Evolutionary conservation across 2,888 invertebrate genomes (phyloP).

Genomic region (Enchytraeus crypticus): DNA sequence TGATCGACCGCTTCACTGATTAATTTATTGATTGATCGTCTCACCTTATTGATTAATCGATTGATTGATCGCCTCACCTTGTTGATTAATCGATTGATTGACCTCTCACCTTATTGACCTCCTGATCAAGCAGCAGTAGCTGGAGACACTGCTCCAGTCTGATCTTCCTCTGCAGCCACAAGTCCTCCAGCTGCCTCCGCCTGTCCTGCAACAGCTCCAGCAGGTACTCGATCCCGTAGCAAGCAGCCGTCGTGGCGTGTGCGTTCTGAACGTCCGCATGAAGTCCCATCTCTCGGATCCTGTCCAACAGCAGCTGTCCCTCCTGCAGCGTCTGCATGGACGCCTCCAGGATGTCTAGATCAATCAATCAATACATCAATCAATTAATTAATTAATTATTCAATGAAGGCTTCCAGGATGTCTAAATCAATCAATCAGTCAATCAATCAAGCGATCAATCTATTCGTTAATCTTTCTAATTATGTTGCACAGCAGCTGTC

Average conservation of each 20-base stretch:
- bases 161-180: constrained; percentile 59
- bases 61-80: too few relatives aligned
- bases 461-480: too few relatives aligned
- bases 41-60: too few relatives aligned
- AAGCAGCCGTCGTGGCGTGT: constrained; percentile 51
- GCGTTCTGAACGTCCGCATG: constrained; percentile 59
- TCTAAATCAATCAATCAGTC: too few relatives aligned
- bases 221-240: constrained; percentile 51
- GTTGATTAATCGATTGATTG: too few relatives aligned
- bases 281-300: constrained; percentile 64
- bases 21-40: too few relatives aligned
- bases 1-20: too few relatives aligned
- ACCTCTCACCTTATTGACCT: constrained; percentile 58
- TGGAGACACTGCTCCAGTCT: constrained; percentile 71
- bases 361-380: too few relatives aligned
- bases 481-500: too few relatives aligned
- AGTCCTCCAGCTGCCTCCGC: constrained; percentile 54
- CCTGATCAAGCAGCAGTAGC: constrained; percentile 63
- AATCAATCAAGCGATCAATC: too few relatives aligned
- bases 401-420: too few relatives aligned
- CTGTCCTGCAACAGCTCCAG: constrained; percentile 55
- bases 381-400: too few relatives aligned
- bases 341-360: constrained; percentile 60
- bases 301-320: constrained; percentile 66
- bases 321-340: constrained; percentile 72